phyloP scores from a whole-genome alignment of 37 sponge, comb jelly and placozoan species.

The Chondrilla cf. caribensis region DNA sequence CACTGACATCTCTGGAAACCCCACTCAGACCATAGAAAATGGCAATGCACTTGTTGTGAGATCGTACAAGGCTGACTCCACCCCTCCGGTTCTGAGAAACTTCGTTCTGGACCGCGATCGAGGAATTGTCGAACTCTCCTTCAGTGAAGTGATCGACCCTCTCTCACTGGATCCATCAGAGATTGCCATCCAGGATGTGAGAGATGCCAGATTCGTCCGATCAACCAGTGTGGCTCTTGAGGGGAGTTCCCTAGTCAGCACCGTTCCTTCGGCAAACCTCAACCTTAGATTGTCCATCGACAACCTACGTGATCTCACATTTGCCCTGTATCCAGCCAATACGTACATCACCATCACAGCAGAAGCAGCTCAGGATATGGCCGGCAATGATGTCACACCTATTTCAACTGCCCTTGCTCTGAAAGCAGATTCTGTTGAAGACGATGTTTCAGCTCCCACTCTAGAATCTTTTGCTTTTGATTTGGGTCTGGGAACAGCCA shows the following conservation, averaged over 20 bases:
- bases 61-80: constrained; percentile 51
- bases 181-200: constrained; percentile 60
- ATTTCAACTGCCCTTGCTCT: constrained; percentile 48
- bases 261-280: constrained; percentile 6
- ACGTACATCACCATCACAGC: constrained; percentile 69
- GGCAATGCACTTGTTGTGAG: constrained; percentile 51
- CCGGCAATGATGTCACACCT: constrained; percentile 49
- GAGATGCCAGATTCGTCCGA: constrained; percentile 37
- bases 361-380: constrained; percentile 64
- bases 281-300: constrained; percentile 51
- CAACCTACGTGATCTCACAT: constrained; percentile 33
- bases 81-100: constrained; percentile 39
- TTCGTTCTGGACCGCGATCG: constrained; percentile 79
- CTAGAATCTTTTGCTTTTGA: constrained; percentile 74
- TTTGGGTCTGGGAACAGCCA: constrained; percentile 48
- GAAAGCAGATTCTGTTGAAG: constrained; percentile 43
- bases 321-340: constrained; percentile 42
- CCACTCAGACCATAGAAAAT: constrained; percentile 39
- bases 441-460: constrained; percentile 54
- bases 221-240: constrained; percentile 28
- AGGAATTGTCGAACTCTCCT: constrained; percentile 54
- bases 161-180: constrained; percentile 37
- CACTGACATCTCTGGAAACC: constrained; percentile 70
- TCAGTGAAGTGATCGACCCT: constrained; percentile 71
- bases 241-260: constrained; percentile 44